A percentile compares a stretch with the other conserved stretches of the same genome.
Evolutionary conservation across 2,113 vertebrate species (phyloP).

Genomic region (Centropus bengalensis): DNA sequence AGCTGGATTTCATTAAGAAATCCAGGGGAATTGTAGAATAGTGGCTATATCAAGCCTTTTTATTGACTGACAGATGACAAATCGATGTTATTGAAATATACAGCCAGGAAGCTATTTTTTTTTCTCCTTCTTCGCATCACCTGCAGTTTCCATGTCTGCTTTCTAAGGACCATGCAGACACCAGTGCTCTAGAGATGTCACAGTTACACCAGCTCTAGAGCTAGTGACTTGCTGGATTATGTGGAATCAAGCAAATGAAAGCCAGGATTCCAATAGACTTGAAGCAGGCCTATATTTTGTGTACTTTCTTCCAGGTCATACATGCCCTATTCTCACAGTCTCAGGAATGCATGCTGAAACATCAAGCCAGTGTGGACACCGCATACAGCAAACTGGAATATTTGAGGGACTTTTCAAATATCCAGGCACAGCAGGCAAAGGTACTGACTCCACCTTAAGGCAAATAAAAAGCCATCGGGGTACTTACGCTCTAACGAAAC

Average conservation of each 20-base stretch:
- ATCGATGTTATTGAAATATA: not conserved
- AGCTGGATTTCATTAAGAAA: not conserved
- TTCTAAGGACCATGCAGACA: not conserved
- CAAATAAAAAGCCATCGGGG: not conserved
- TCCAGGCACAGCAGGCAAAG: constrained; percentile 80
- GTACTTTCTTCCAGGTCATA: constrained; percentile 67
- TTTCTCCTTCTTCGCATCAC: not conserved
- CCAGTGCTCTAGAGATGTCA: not conserved
- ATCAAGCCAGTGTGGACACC: constrained; percentile 73
- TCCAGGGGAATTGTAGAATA: not conserved
- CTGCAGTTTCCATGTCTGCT: not conserved
- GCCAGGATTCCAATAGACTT: not conserved
- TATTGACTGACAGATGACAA: not conserved
- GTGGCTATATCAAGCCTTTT: not conserved
- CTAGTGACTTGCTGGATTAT: too few relatives aligned
- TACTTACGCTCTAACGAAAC: not conserved
- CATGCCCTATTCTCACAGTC: constrained; percentile 70
- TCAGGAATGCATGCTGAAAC: constrained; percentile 72
- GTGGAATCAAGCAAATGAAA: not conserved
- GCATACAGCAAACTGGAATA: constrained; percentile 75
- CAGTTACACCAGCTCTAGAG: not conserved
- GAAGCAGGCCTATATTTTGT: not conserved
- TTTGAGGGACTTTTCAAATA: constrained; percentile 71
- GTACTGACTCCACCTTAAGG: constrained; percentile 52
- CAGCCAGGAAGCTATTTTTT: not conserved